Conservation (phyloP, 1,140 invertebrate species). For the Drosophila orosa region DNA sequence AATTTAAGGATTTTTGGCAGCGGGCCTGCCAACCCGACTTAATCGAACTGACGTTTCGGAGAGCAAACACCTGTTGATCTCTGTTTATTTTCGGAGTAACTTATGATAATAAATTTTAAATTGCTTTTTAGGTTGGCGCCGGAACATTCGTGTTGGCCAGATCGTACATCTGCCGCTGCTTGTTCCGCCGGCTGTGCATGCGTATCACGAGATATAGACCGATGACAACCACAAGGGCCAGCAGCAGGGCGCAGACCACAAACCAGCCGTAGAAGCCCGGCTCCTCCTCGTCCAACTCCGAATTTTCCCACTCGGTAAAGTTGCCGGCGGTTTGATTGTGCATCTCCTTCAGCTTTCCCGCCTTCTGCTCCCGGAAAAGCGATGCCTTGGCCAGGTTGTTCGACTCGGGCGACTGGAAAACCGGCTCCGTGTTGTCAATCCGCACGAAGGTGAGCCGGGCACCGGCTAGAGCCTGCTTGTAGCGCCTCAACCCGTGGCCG, state of each 20-base stretch:
- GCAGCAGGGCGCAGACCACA: constrained; percentile 58
- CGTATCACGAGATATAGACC: constrained; percentile 59
- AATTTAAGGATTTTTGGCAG: constrained; percentile 17
- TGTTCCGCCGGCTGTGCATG: constrained; percentile 47
- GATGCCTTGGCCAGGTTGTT: constrained; percentile 63
- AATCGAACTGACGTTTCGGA: constrained; percentile 26
- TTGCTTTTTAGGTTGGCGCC: constrained; percentile 17
- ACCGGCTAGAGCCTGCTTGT: constrained; percentile 38
- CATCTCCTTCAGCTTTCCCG: constrained; percentile 33
- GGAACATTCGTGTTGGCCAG: constrained; percentile 53
- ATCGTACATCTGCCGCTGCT: constrained; percentile 62
- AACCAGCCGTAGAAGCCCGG: constrained; percentile 72
- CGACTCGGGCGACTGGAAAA: constrained; percentile 69
- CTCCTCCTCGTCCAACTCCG: constrained; percentile 19
- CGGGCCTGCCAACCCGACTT: constrained; percentile 31
- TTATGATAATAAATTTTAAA: not conserved
- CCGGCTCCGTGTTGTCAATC: constrained; percentile 74
- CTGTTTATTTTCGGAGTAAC: constrained; percentile 13
- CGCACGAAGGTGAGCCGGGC: constrained; percentile 62
- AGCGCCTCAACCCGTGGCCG: constrained; percentile 64
- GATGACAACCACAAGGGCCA: constrained; percentile 52
- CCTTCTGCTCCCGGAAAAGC: constrained; percentile 44
- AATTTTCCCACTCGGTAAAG: constrained; percentile 56
- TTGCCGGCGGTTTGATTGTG: constrained; percentile 18
- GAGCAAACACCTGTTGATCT: constrained; percentile 17